Conservation (phyloP, 2,797 vertebrate species). For the Australoheros facetus region DNA sequence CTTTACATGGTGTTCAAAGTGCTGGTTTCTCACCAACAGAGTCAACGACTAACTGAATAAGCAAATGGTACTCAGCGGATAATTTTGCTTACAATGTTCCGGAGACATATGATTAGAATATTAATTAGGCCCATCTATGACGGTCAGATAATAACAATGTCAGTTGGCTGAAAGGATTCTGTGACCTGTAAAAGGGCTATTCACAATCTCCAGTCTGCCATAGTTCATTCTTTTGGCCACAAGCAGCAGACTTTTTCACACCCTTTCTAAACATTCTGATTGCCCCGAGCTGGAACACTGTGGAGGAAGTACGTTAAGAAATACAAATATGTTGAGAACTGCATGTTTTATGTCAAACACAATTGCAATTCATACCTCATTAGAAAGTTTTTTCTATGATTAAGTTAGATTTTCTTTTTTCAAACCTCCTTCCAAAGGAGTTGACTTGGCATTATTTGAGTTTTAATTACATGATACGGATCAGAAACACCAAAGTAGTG, state of each 20-base stretch:
- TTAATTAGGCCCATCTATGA: slow-evolving; percentile 98
- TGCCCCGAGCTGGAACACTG: slow-evolving; percentile 83
- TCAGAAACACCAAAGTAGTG: slow-evolving; percentile 68
- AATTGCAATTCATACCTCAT: slow-evolving; percentile 68
- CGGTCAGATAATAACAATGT: slow-evolving; percentile 95
- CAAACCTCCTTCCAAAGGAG: slow-evolving; percentile 57
- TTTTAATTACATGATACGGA: slow-evolving; percentile 77
- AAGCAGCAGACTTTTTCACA: slow-evolving; percentile 93
- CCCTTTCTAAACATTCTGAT: slow-evolving; percentile 89
- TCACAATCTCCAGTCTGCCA: slow-evolving; percentile 91
- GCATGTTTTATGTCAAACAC: slow-evolving; percentile 34
- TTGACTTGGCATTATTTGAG: slow-evolving; percentile 59
- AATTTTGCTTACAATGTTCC: slow-evolving; percentile 89
- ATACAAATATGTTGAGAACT: slow-evolving; percentile 64
- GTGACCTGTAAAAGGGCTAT: slow-evolving; percentile 99
- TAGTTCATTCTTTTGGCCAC: slow-evolving; percentile 89
- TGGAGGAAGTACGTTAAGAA: slow-evolving; percentile 82
- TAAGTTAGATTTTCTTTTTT: not conserved
- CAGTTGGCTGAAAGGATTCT: slow-evolving; percentile 90
- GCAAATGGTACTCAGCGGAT: slow-evolving; percentile 79
- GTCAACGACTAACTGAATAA: slow-evolving; percentile 61
- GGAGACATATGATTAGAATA: slow-evolving; percentile 95
- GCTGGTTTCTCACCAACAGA: slow-evolving; percentile 60
- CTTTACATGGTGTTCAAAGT: slow-evolving; percentile 32
- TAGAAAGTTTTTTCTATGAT: slow-evolving; percentile 68